phyloP scores from a whole-genome alignment of 2,797 vertebrate genomes.

The Kryptopterus vitreolus region DNA sequence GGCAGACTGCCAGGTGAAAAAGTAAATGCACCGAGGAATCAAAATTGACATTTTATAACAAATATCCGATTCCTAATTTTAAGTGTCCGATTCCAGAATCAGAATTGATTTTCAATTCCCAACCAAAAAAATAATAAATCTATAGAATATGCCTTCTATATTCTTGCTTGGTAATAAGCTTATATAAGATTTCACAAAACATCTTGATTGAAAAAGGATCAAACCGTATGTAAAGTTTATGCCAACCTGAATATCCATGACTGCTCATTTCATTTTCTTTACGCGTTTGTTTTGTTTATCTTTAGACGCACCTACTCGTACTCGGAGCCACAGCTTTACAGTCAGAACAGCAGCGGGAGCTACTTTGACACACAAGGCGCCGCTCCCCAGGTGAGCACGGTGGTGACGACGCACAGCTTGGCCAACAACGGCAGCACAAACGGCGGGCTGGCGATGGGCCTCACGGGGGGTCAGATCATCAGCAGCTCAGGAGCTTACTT shows the following conservation, averaged over 20 bases:
- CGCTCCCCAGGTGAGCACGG: slow-evolving; percentile 89
- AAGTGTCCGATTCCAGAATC: no score
- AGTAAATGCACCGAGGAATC: no score
- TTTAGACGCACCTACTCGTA: slow-evolving; percentile 87
- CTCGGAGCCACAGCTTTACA: slow-evolving; percentile 91
- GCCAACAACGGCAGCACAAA: slow-evolving; percentile 89
- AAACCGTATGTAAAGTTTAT: background rate
- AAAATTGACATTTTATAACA: no score
- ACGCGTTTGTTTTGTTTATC: background rate
- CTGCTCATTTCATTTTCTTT: no score
- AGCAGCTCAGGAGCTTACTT: slow-evolving; percentile 86
- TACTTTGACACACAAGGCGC: slow-evolving; percentile 92
- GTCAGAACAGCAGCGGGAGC: slow-evolving; percentile 86
- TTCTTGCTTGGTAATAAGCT: background rate
- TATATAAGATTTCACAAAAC: background rate
- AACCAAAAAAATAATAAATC: background rate
- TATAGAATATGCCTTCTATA: background rate
- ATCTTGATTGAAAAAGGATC: background rate
- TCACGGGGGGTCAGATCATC: slow-evolving; percentile 89
- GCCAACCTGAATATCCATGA: background rate
- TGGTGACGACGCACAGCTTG: slow-evolving; percentile 86
- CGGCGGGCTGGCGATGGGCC: slow-evolving; percentile 88
- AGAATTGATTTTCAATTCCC: no score
- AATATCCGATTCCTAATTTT: no score
- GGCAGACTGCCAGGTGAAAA: no score